Conservation (phyloP, 37 sponge, comb jelly and placozoan species). For the Spongia lamella region DNA sequence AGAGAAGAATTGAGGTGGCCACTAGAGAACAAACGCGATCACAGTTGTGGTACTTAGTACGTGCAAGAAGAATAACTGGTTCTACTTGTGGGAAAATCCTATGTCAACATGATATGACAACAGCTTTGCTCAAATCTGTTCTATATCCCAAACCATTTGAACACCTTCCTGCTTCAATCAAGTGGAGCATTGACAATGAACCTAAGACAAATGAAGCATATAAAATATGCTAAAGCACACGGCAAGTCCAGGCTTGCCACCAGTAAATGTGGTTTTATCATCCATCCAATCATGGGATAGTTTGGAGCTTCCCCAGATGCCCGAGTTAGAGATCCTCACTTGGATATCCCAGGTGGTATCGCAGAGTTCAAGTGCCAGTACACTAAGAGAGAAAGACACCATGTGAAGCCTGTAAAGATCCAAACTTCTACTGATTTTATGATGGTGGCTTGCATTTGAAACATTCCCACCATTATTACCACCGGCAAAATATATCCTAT, state of each 20-base stretch:
- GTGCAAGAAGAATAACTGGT: constrained; percentile 24
- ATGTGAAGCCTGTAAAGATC: constrained; percentile 36
- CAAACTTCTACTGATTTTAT: constrained; percentile 33
- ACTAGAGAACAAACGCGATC: too few species aligned
- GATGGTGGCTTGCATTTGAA: too few species aligned
- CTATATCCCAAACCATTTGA: too few species aligned
- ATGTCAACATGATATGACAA: constrained; percentile 19
- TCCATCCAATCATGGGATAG: constrained; percentile 7
- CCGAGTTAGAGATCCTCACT: background rate
- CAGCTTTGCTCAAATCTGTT: too few species aligned
- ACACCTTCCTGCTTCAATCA: too few species aligned
- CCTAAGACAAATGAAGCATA: too few species aligned
- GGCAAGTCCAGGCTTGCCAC: background rate
- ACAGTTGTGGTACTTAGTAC: constrained; percentile 11
- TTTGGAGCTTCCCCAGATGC: constrained; percentile 47
- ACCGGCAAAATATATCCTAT: too few species aligned
- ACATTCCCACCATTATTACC: too few species aligned
- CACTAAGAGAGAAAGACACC: constrained; percentile 24
- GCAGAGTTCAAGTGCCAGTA: constrained; percentile 62
- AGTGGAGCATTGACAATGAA: too few species aligned
- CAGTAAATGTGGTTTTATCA: constrained; percentile 15
- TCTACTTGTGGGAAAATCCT: constrained; percentile 21
- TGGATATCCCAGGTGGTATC: constrained; percentile 1
- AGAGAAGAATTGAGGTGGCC: too few species aligned
- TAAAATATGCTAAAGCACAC: constrained; percentile 2